A percentile compares a stretch with the other conserved stretches of the same genome.
Conservation (phyloP, 2,888 invertebrate species). For the Tyria jacobaeae region DNA sequence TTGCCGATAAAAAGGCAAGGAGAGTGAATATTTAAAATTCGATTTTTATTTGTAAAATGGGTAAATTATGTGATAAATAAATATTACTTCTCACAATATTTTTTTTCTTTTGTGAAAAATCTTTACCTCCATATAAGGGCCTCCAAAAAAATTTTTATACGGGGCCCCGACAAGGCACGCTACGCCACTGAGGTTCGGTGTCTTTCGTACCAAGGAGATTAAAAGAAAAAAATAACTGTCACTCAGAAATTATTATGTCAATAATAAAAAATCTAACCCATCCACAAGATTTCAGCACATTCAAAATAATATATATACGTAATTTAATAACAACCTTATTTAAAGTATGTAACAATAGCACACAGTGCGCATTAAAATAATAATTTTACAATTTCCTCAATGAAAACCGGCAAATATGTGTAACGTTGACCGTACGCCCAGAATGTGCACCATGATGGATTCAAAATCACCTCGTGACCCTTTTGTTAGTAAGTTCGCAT, state of each 20-base stretch:
- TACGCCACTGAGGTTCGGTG: too few species aligned
- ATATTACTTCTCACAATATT: too few species aligned
- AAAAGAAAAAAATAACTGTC: neutral
- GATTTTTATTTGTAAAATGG: too few species aligned
- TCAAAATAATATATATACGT: conserved; percentile 1
- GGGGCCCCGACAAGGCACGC: too few species aligned
- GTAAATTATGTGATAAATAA: too few species aligned
- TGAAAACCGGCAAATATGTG: conserved; percentile 9
- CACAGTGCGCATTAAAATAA: neutral
- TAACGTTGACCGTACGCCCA: neutral
- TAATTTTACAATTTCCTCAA: neutral
- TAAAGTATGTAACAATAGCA: conserved; percentile 1
- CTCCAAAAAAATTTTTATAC: too few species aligned
- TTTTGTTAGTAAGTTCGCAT: conserved; percentile 6
- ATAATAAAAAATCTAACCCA: conserved; percentile 1
- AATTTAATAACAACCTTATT: too few species aligned
- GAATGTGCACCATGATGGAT: conserved; percentile 4
- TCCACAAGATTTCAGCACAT: neutral
- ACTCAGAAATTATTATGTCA: conserved; percentile 6
- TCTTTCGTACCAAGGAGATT: neutral
- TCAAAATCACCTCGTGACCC: conserved; percentile 9
- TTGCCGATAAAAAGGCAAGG: too few species aligned
- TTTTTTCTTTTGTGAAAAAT: too few species aligned
- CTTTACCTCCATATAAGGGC: too few species aligned
- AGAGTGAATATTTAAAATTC: too few species aligned